These are phyloP conservation scores for Dolichomitus sp. DNA, from an alignment of 2,888 invertebrate species.

Conservation along the genomic window DNA sequence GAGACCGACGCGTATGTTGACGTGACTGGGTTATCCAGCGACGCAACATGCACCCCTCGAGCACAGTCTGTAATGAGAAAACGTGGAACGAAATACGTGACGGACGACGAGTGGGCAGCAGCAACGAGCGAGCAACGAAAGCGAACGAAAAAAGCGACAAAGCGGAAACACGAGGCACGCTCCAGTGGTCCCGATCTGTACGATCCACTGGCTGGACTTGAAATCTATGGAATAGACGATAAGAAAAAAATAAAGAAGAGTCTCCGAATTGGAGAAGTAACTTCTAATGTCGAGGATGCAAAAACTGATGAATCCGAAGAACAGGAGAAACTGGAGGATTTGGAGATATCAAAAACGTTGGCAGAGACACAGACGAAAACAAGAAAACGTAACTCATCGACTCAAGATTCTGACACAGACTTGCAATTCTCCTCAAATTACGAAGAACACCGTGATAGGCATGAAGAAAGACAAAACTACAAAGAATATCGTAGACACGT, in stretches of 20 bases:
- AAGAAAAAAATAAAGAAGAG: conserved; percentile 27
- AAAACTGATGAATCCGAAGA: not conserved
- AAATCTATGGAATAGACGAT: conserved; percentile 61
- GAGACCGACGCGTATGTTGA: conserved; percentile 59
- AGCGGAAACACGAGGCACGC: conserved; percentile 30
- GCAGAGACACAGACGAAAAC: conserved; percentile 2
- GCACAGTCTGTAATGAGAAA: conserved; percentile 14
- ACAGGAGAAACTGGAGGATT: conserved; percentile 18
- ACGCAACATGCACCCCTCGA: conserved; percentile 11
- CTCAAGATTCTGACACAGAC: conserved; percentile 24
- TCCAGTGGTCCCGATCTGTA: conserved; percentile 36
- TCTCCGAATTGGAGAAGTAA: conserved; percentile 25
- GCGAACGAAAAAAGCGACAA: conserved; percentile 19
- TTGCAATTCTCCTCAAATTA: conserved; percentile 9
- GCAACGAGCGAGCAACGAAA: conserved; percentile 26
- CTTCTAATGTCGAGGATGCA: not conserved
- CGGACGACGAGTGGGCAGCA: conserved; percentile 44
- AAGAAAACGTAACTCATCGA: conserved; percentile 22
- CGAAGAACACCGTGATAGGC: not conserved
- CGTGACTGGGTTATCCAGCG: conserved; percentile 66
- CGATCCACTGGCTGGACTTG: conserved; percentile 70
- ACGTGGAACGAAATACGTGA: conserved; percentile 50
- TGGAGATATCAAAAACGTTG: conserved; percentile 11
- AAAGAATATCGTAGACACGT: conserved; percentile 30
- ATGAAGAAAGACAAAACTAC: not conserved